Evolutionary conservation across 2,113 vertebrate species (phyloP), one percentile per base, ranked within the genome.

Genomic region (Calcarius ornatus): DNA sequence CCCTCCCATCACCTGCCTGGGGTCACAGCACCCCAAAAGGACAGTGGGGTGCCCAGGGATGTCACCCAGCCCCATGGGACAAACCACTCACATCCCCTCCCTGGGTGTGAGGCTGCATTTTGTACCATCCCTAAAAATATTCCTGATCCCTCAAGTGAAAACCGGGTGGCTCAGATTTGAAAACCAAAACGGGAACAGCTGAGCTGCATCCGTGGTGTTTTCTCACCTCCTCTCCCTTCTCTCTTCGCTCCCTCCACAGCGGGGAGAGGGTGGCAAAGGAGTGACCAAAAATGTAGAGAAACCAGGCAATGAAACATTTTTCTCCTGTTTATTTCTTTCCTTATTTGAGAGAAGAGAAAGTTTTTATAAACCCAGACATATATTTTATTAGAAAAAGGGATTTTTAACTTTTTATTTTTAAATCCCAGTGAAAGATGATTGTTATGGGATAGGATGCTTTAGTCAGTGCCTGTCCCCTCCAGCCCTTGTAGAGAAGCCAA

Each of bases 161-260:
- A 90, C 3, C 15, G 4, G 11, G 71, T 73, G 68, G 33, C 78
- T 88, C 33, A 6, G 76, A 73, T 92, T 68, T 94, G 88, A 81
- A 92, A 93, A 68, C 64, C 88, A 71, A 92, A 92, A 91, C 47
- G 92, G 94, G 83, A 97, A 83, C 76, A 92, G 90, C 82, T 93
- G 91, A 96, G 91, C 60, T 81, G 82, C 80, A 90, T 77, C 80
- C 64, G 3, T 53, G 42, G 27, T 77, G 38, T 81, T 93, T 96
- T 95, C 94, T 92, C 92, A 92, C 94, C 95, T 96, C 96, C 92
- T 96, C 96, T 95, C 93, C 88, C 35, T 77, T 92, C 68, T 72
- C 88, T 78, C 54, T 50, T 81, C 12, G 4, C 64, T 93, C 37
- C 11, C 88, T 80, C 80, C 79, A 92, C 71, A 59, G 4, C 0